Evolutionary conservation across 2,113 vertebrate species (phyloP).

Genomic region (western clawed frog (Xenopus tropicalis)): UCB_Xtro_10.0 CM004448.2:90897001-90897500

Average conservation of each 20-base stretch:
- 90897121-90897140: conserved; percentile 11
- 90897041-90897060: background rate
- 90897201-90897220: background rate
- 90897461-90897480: too few relatives aligned
- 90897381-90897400: too few relatives aligned
- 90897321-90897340: too few relatives aligned
- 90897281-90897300: too few relatives aligned
- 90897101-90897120: conserved; percentile 3
- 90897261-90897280: too few relatives aligned
- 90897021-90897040: conserved; percentile 8
- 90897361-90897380: too few relatives aligned
- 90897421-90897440: too few relatives aligned
- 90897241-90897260: background rate
- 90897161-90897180: conserved; percentile 1
- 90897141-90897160: background rate
- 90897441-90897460: too few relatives aligned
- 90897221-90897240: background rate
- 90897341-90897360: too few relatives aligned
- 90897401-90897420: too few relatives aligned
- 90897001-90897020: background rate
- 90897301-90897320: too few relatives aligned
- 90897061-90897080: conserved; percentile 6
- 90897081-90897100: background rate
- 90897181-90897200: background rate
- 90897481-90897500: too few relatives aligned